Conservation (phyloP, 1,140 invertebrate species). For the Cyclargus thomasi region DNA sequence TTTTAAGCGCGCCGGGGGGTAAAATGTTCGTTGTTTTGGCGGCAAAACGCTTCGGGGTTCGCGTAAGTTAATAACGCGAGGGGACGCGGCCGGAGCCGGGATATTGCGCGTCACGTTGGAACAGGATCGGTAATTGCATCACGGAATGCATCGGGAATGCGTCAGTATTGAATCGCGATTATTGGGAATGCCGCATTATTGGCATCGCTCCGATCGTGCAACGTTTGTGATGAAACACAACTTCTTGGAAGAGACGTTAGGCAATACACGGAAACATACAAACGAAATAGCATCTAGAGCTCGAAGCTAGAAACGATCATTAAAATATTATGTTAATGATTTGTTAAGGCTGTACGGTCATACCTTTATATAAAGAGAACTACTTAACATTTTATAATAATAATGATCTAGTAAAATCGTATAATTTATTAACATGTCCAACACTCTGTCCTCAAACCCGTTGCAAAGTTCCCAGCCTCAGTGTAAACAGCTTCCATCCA, state of each 20-base stretch:
- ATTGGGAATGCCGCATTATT: neutral
- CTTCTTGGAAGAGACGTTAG: neutral
- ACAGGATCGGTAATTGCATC: neutral
- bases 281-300: no score
- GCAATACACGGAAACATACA: no score
- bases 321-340: no score
- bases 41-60: slow-evolving; percentile 71
- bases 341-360: no score
- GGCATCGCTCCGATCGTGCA: neutral
- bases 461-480: no score
- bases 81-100: slow-evolving; percentile 31
- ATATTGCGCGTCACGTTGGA: neutral
- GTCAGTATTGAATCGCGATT: neutral
- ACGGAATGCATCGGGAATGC: neutral
- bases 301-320: no score
- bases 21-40: slow-evolving; percentile 73
- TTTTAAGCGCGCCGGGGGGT: slow-evolving; percentile 72
- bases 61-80: slow-evolving; percentile 73
- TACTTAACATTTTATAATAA: no score
- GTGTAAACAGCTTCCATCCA: no score
- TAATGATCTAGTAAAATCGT: no score
- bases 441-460: no score
- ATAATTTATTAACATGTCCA: no score
- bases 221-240: neutral
- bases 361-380: no score